Conservation (phyloP, 2,113 vertebrate species). For the Perca flavescens region DNA sequence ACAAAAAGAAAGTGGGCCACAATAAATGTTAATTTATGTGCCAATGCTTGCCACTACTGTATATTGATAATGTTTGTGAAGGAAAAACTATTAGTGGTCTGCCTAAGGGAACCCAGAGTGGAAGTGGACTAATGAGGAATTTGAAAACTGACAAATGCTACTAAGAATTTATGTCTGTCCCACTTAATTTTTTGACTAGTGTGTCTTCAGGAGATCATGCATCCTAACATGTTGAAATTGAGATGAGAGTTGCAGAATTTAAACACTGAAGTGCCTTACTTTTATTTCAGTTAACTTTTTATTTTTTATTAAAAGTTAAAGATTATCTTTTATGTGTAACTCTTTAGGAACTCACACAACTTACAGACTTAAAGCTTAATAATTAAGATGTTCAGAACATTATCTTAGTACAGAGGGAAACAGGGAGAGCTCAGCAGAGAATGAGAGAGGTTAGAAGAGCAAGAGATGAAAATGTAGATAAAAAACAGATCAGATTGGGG, state of each 20-base stretch:
- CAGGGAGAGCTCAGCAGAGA: not conserved
- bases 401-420: slow-evolving; percentile 16
- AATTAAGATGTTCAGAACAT: slow-evolving; percentile 46
- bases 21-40: slow-evolving; percentile 29
- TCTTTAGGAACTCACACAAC: not conserved
- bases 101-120: slow-evolving; percentile 28
- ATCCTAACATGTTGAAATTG: slow-evolving; percentile 5
- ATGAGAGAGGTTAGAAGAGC: not conserved
- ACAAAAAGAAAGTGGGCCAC: slow-evolving; percentile 31
- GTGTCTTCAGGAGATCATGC: slow-evolving; percentile 6
- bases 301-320: not conserved
- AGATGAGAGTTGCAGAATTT: not conserved
- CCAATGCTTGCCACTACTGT: slow-evolving; percentile 12
- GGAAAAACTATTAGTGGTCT: slow-evolving; percentile 46
- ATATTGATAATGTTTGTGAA: slow-evolving; percentile 54
- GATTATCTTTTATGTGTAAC: not conserved
- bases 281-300: too few species aligned
- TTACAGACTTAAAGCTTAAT: slow-evolving; percentile 38
- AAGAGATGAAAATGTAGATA: not conserved
- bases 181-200: slow-evolving; percentile 19
- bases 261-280: not conserved
- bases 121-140: not conserved
- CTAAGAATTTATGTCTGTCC: slow-evolving; percentile 7
- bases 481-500: slow-evolving; percentile 6
- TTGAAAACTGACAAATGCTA: slow-evolving; percentile 34